Base-by-base conservation (phyloP, 2,113 vertebrate genomes). In the Felis catus region DNA sequence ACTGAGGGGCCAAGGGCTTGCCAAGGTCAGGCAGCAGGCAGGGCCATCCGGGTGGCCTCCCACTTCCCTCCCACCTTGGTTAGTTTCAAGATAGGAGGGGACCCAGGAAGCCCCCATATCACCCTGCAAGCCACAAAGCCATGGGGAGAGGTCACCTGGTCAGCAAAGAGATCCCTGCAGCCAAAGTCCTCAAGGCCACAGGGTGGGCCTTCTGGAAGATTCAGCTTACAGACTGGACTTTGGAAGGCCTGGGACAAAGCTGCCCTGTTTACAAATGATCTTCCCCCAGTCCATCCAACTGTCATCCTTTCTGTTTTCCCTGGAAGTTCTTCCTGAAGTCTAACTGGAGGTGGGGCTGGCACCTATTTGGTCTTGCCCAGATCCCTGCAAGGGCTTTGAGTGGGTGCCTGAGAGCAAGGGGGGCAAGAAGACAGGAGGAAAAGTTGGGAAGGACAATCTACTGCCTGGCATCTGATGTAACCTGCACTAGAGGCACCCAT, bases 381-480 rank as follows among this genome's bases (percentile, higher is more conserved):
- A 74, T 48, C 7, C 41, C 45, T 95, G 70, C 23, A 33, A 70
- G 36, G 65, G 29, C 55, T 76, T 91, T 33, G 89, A 92, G 68
- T 27, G 53, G 48, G 91, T 94, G 92, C 92, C 98, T 86, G 93
- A 98, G 82, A 96, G 94, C 41, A 93, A 97, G 95, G 83, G 12
- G 81, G 51, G 95, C 31, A 58, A 70, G 70, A 91, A 79, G n/a
- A 68, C 7, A 0, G 88, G 73, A 97, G 82, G 0, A 0, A 94
- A 94, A 51, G 25, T 94, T 92, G 91, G 41, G 84, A 82, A 74
- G 25, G 80, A 29, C 76, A 73, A 4, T n/a, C 41, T 73, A 23
- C 45, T 16, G 89, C 81, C 89, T 86, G 65, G 82, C 58, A 5
- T 87, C 94, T 85, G 45, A 3, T 0, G 82, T 95, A 79, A 80